phyloP scores from a whole-genome alignment of 35 echinoderm and acorn worm species.

The Ophioderma brevispina region DNA sequence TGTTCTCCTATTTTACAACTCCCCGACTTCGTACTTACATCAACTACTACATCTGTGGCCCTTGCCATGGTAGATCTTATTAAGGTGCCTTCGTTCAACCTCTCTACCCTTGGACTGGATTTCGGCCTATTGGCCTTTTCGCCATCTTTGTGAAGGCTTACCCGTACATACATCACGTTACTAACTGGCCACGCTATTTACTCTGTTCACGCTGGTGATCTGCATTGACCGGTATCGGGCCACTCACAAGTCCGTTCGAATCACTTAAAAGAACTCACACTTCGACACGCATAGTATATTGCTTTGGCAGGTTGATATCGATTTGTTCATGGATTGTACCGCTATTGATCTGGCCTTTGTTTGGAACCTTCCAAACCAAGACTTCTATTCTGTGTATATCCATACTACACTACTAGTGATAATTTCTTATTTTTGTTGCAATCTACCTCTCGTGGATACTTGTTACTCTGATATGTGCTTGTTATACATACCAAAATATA shows the following conservation, averaged over 20 bases:
- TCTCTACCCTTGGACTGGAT: not conserved
- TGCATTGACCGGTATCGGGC: slow-evolving; percentile 24
- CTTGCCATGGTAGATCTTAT: slow-evolving; percentile 58
- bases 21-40: slow-evolving; percentile 28
- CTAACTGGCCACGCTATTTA: not conserved
- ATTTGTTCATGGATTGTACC: not conserved
- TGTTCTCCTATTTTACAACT: slow-evolving; percentile 33
- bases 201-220: slow-evolving; percentile 11
- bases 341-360: not conserved
- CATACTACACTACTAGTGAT: not conserved
- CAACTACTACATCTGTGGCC: slow-evolving; percentile 56
- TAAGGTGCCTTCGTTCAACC: slow-evolving; percentile 11
- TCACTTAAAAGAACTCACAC: not conserved
- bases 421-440: not conserved
- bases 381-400: not conserved
- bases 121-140: slow-evolving; percentile 21
- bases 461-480: not conserved
- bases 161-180: not conserved
- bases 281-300: not conserved
- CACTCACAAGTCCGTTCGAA: slow-evolving; percentile 1
- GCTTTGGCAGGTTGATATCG: not conserved
- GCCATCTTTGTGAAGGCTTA: not conserved
- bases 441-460: too few species aligned
- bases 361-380: not conserved
- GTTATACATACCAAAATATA: not conserved